Conservation (phyloP, 2,113 vertebrate species). For the Vulpes lagopus region DNA sequence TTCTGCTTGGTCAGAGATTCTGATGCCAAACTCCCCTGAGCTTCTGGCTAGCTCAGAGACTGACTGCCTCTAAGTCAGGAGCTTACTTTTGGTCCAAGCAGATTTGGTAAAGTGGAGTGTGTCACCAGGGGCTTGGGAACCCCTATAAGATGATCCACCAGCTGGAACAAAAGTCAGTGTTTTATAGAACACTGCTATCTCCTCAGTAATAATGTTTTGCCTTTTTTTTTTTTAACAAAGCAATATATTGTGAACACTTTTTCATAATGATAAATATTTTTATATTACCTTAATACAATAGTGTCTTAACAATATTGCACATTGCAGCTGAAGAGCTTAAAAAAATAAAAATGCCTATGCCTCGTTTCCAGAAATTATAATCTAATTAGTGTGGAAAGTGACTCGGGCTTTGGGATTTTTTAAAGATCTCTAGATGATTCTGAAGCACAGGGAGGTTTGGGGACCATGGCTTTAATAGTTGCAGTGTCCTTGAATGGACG, state of each 20-base stretch:
- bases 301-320: neutral
- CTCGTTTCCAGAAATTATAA: neutral
- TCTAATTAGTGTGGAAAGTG: neutral
- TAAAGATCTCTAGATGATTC: neutral
- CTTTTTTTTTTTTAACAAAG: neutral
- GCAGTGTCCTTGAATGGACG: neutral
- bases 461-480: neutral
- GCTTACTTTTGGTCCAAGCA: neutral
- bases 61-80: neutral
- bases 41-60: neutral
- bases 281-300: neutral
- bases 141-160: neutral
- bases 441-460: neutral
- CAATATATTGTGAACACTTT: neutral
- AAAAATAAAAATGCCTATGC: neutral
- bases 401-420: conserved; percentile 9
- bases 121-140: neutral
- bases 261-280: conserved; percentile 22
- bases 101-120: neutral
- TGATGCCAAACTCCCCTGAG: neutral
- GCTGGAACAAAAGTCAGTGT: neutral
- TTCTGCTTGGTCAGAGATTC: neutral
- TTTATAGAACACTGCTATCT: neutral
- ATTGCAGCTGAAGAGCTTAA: conserved; percentile 6
- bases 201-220: neutral